Base-by-base conservation (phyloP, 2,888 invertebrate species). In the Agrotis clavis region DNA sequence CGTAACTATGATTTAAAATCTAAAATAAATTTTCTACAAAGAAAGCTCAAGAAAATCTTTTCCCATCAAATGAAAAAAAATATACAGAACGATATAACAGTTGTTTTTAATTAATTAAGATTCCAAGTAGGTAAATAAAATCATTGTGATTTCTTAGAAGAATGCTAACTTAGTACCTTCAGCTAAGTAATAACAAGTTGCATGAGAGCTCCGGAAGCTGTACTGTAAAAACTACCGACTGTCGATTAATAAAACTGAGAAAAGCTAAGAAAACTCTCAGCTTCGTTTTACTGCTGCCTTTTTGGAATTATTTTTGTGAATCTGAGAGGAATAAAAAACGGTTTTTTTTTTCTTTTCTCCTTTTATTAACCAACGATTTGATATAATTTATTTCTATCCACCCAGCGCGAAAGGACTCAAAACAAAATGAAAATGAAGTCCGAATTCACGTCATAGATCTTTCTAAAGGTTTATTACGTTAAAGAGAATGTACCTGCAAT, bases 171-270 rank as follows among this genome's bases (percentile, higher is more conserved):
- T 47, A 45, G 14, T n/a, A 11, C 7, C 18, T 16, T 21, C 19
- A 21, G 7, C 4, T 21, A 50, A 30, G 41, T 60, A 59, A 48
- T 25, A 70, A 25, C 21, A 56, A 51, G 19, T 60, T 51, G n/a
- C n/a, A n/a, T n/a, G 9, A 45, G 30, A 60, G 19, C 41, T 45
- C 60, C 30, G 0, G 4, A 9, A 60, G 16, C 30, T 45, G 30
- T 30, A 51, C 21, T 60, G 25, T 60, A 30, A 51, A 41, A 72
- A n/a, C 41, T 45, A 60, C 19, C 50, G 18, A 60, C 19, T 25
- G 18, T 72, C 16, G 7, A 3, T 11, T 51, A 50, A 50, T 30
- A 72, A 71, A 72, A 59, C 70, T 45, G 45, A 35, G 70, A 54
- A 35, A 21, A 19, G 48, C 70, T 57, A 14, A 59, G 50, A 45